phyloP scores from a whole-genome alignment of 2,888 invertebrate species.

The Tachina fera region DNA sequence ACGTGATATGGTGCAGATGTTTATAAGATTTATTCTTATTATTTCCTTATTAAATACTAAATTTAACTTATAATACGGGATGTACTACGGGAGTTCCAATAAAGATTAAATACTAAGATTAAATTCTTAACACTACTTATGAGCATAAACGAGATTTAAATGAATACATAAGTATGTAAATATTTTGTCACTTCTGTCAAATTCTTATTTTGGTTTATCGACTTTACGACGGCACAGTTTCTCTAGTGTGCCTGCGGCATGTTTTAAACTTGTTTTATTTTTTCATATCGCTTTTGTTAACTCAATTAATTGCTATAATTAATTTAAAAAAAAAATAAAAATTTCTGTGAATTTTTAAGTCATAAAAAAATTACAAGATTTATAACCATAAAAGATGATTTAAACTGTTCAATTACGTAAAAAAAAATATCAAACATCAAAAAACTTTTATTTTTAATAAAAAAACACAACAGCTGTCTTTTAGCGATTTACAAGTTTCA shows the following conservation, averaged over 20 bases:
- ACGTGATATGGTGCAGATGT: conserved; percentile 37
- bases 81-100: too few species aligned
- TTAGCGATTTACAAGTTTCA: conserved; percentile 1
- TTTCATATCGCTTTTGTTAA: not conserved
- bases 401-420: conserved; percentile 25
- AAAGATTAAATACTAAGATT: too few species aligned
- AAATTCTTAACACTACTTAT: too few species aligned
- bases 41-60: too few species aligned
- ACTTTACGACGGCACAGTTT: not conserved
- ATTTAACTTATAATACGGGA: too few species aligned
- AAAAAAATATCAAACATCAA: not conserved
- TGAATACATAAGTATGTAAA: conserved; percentile 32
- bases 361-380: conserved; percentile 22
- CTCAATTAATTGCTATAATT: conserved; percentile 37
- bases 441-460: not conserved
- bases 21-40: conserved; percentile 6
- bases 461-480: not conserved
- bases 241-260: not conserved
- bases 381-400: conserved; percentile 42
- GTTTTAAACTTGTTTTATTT: not conserved
- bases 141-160: not conserved
- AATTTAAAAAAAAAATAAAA: not conserved
- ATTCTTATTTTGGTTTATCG: not conserved
- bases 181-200: not conserved
- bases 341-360: conserved; percentile 21